Conservation (phyloP, 2,113 vertebrate species). For the Cairina moschata region DNA sequence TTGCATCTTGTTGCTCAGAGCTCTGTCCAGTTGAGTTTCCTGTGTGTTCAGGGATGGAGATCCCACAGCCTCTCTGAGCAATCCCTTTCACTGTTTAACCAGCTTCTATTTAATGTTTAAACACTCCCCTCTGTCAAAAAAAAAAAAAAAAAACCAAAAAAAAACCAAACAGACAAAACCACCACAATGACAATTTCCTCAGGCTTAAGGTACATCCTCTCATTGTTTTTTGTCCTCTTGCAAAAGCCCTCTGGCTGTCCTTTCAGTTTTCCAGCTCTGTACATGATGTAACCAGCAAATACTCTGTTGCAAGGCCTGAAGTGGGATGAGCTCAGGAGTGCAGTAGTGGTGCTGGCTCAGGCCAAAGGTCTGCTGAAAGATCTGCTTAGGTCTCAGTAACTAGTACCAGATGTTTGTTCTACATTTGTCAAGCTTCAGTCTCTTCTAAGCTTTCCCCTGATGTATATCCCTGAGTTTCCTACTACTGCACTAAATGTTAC, state of each 20-base stretch:
- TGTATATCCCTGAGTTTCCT: not conserved
- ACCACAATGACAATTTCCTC: not conserved
- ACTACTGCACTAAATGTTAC: not conserved
- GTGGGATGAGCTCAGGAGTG: not conserved
- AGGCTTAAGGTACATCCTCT: not conserved
- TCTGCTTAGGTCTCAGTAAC: not conserved
- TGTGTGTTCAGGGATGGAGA: not conserved
- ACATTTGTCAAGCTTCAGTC: accelerated
- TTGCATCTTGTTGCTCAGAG: not conserved
- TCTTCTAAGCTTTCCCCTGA: not conserved
- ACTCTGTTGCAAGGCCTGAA: not conserved
- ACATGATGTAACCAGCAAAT: not conserved
- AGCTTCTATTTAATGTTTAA: not conserved
- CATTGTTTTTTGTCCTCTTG: not conserved
- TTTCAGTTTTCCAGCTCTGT: not conserved
- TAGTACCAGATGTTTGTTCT: not conserved
- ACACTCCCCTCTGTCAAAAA: not conserved
- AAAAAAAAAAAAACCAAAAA: not conserved
- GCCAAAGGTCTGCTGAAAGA: not conserved
- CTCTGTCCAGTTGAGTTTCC: not conserved
- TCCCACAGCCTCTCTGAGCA: not conserved
- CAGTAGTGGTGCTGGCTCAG: not conserved
- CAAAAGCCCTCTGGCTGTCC: not conserved
- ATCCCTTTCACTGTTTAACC: not conserved
- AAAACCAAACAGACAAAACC: too few relatives aligned